These are phyloP conservation scores for Zaprionus davidi DNA, from an alignment of 1,140 invertebrate species.

Conservation along the genomic window DNA sequence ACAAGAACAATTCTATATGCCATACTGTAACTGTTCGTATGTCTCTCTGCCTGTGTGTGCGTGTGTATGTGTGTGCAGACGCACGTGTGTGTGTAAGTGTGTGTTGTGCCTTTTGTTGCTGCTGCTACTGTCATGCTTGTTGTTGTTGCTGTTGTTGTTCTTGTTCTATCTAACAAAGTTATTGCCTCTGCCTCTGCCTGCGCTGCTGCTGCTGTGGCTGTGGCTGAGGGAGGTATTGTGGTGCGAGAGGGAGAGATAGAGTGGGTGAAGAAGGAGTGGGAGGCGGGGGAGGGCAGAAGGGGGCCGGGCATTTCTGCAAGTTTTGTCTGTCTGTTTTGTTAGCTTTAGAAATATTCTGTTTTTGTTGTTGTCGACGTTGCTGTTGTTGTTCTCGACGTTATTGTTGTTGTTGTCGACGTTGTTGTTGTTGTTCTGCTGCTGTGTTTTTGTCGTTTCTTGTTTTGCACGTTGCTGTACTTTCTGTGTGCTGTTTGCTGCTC, in stretches of 20 bases:
- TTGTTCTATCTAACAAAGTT: constrained; percentile 79
- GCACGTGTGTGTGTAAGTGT: constrained; percentile 36
- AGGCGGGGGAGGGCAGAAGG: constrained; percentile 9
- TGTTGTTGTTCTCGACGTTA: constrained; percentile 61
- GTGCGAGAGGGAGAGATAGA: not conserved
- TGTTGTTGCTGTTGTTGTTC: constrained; percentile 33
- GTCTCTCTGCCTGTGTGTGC: constrained; percentile 32
- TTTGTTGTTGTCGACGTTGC: constrained; percentile 28
- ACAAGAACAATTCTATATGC: constrained; percentile 73
- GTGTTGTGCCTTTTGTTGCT: constrained; percentile 56
- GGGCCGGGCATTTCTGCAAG: constrained; percentile 72
- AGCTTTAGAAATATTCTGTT: constrained; percentile 76
- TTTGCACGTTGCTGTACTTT: constrained; percentile 78
- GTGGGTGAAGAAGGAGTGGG: not conserved
- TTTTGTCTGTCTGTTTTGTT: constrained; percentile 77
- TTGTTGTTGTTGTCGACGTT: constrained; percentile 56
- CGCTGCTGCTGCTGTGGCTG: constrained; percentile 45
- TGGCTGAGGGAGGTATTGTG: constrained; percentile 37
- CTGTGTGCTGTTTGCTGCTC: constrained; percentile 35
- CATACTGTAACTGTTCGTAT: constrained; percentile 63
- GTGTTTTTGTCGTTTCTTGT: constrained; percentile 61
- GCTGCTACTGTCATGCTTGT: constrained; percentile 27
- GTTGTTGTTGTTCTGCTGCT: constrained; percentile 14
- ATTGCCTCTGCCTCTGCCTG: constrained; percentile 60
- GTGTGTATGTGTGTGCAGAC: constrained; percentile 12